Base-by-base conservation (phyloP, 2,113 vertebrate species). In the Neodontobutis hainanensis region DNA sequence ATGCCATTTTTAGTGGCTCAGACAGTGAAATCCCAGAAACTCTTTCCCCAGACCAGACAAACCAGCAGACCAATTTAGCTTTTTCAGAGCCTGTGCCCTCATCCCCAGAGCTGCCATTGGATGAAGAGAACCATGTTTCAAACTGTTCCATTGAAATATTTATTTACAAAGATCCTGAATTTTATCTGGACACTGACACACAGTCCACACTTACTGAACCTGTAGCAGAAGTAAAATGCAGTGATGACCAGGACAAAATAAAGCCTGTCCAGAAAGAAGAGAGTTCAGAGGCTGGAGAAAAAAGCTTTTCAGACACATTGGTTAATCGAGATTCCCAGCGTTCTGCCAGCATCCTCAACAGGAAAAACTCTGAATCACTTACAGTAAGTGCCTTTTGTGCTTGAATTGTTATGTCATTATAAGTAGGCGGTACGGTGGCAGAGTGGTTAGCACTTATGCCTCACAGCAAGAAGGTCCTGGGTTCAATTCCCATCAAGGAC, bases 271-370 rank as follows among this genome's bases (percentile, higher is more conserved):
- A 49, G 45, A 65, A 71, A 5, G 51, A 68, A 0, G 68, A 70
- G n/a, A 44, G 0, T 7, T 46, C 15, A 2, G 35, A 55, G 6
- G 4, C 14, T 6, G 9, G 34, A 55, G 46, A 63, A 44, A 59
- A 68, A 59, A 45, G 1, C 15, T 4, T 0, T 7, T 3, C 58
- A 0, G 85, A 82, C 45, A 27, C 60, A 6, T 27, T 10, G 1
- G 35, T 3, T 1, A 32, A 61, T 4, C 36, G 32, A 32, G 3
- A 2, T 10, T 0, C 10, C 0, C 34, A 58, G 43, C 78, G 83
- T 57, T 77, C 89, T 0, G 5, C 52, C 2, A 89, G 82, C 36
- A 35, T 70, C 34, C 46, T 87, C 16, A 88, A 78, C 84, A 81
- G 70, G 44, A 73, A 75, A 32, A 2, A 45, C 2, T 0, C 86